Base-by-base conservation (phyloP, 1,140 invertebrate genomes). In the Ceratina japonica region DNA sequence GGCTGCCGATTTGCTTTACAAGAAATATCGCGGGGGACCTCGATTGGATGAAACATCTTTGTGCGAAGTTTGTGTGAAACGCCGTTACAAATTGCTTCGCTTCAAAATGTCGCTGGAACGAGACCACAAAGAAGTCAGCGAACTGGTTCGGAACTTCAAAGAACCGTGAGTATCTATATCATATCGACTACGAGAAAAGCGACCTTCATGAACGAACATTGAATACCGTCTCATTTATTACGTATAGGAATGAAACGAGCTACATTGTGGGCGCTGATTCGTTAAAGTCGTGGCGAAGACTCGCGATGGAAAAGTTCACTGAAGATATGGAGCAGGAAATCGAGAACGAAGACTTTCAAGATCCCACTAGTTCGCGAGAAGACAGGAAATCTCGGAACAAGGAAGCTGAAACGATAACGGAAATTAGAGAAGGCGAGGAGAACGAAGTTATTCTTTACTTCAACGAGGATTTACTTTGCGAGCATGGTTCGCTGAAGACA, bases 381-480 rank as follows among this genome's bases (percentile, higher is more conserved):
- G 76, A 82, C 7, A 74, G 10, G 16, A 86, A 62, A 31, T 81
- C 59, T 37, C 59, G 20, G 24, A 75, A n/a, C 3, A 84, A 83
- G n/a, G 81, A 88, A 16, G 75, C 72, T 1, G 85, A 87, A 22
- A 73, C 79, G n/a, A 13, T 86, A 18, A 81, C 86, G 15, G 84
- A 86, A 71, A 69, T 80, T 0, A 90, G 92, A 16, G 90, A 91
- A 51, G 85, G 90, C 68, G 91, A 93, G 22, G 87, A 90, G 18
- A 87, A 90, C 64, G 89, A 90, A 27, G 64, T 64, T 44, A 88
- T 91, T 68, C 83, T 91, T 16, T 90, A 90, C 58, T 94, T 95
- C 82, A 95, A 95, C 88, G 92, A 93, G 79, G 94, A 95, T 83
- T 83, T 94, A 24, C 83, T 94, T 20, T 95, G 94, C 87, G 91